Base-by-base conservation (phyloP, 2,888 invertebrate species). In the Drosophila paramelanica region DNA sequence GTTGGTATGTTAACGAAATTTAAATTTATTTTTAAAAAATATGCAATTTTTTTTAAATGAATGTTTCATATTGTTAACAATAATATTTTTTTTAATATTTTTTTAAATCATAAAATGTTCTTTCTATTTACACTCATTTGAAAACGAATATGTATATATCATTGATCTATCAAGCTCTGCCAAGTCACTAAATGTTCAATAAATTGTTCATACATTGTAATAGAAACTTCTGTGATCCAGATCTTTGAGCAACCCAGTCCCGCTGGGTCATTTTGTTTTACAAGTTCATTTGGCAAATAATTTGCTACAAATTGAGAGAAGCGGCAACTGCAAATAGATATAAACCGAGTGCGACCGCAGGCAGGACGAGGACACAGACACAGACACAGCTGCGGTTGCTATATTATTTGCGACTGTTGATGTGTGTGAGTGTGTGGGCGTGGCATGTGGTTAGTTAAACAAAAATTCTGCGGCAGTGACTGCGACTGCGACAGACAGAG, bases 381-480 rank as follows among this genome's bases (percentile, higher is more conserved):
- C 49, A 62, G 57, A 64, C 47, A 60, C 52, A 65, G 38, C 38
- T 81, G 77, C 41, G 81, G 81, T 74, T 86, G 62, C 68, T 83
- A 83, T 80, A 77, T 86, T 66, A 81, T 81, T 74, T 84, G 81
- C 62, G 31, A 42, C 49, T 69, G 51, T 47, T 45, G 56, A 49
- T 41, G 49, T 39, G 25, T 58, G 39, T 46, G 58, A 57, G 42
- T 52, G 23, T 52, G 67, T 69, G 82, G 79, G 81, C 58, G 82
- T 81, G 86, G 86, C 86, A 70, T 80, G 83, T 61, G 87, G 87
- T 81, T 80, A 73, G 84, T 69, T 86, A 56, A 77, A 79, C 80
- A 80, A 86, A 86, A 86, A 82, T 67, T 64, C 60, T 68, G 66
- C 36, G 55, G 53, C 46, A 49, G 36, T 14, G 41, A 45, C 49